A percentile compares a stretch with the other conserved stretches of the same genome.
Evolutionary conservation across 2,888 invertebrate genomes (phyloP).

Genomic region (Spodoptera picta): DNA sequence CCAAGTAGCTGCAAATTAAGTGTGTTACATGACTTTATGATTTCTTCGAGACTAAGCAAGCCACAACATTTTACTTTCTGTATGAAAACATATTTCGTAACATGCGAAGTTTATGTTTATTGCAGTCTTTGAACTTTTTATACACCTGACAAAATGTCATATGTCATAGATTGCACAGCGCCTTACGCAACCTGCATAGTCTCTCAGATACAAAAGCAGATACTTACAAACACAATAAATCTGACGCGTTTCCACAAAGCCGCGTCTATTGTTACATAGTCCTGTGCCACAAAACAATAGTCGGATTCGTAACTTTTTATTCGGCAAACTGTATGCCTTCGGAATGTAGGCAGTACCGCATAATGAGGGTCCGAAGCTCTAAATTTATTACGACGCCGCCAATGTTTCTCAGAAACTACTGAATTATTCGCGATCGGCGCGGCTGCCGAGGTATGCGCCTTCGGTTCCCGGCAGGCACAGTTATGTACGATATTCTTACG

Average conservation of each 20-base stretch:
- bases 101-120: too few species aligned
- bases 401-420: slow-evolving; percentile 82
- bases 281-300: slow-evolving; percentile 73
- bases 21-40: not conserved
- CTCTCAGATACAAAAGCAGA: not conserved
- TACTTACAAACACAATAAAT: slow-evolving; percentile 4
- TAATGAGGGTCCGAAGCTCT: slow-evolving; percentile 75
- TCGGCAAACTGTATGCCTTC: slow-evolving; percentile 72
- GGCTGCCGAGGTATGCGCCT: slow-evolving; percentile 74
- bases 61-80: too few species aligned
- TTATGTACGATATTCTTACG: slow-evolving; percentile 86
- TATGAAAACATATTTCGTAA: too few species aligned
- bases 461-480: slow-evolving; percentile 81
- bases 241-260: slow-evolving; percentile 27
- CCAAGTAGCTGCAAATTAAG: not conserved
- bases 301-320: slow-evolving; percentile 78
- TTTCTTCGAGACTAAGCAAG: not conserved
- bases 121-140: too few species aligned
- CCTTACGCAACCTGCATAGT: not conserved
- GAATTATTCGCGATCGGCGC: slow-evolving; percentile 79
- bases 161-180: not conserved
- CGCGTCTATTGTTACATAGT: slow-evolving; percentile 51
- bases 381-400: slow-evolving; percentile 81
- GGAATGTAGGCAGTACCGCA: slow-evolving; percentile 87
- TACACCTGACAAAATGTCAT: too few species aligned